phyloP scores from a whole-genome alignment of 1,140 invertebrate genomes.

The Pinna nobilis region DNA sequence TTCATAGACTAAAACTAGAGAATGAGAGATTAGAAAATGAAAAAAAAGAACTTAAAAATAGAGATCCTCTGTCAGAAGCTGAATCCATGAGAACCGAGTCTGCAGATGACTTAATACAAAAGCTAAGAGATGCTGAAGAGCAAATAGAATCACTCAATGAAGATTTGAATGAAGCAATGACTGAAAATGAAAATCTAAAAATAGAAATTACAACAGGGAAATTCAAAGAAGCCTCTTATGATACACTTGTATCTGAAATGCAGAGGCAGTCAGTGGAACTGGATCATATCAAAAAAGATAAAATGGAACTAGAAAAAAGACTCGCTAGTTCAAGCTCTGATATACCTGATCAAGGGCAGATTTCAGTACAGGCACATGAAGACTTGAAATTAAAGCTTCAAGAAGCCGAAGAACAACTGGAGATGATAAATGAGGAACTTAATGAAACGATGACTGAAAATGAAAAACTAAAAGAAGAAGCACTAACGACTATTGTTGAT shows the following conservation, averaged over 20 bases:
- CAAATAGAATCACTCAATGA: constrained; percentile 1
- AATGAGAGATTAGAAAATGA: not conserved
- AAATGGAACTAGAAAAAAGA: too few species aligned
- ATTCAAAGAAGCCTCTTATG: too few species aligned
- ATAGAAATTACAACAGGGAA: not conserved
- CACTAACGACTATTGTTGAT: not conserved
- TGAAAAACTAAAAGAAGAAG: constrained; percentile 12
- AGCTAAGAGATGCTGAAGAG: not conserved
- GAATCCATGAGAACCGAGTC: too few species aligned
- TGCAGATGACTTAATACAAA: not conserved
- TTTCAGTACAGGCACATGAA: too few species aligned
- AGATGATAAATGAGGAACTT: constrained; percentile 4
- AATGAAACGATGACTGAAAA: constrained; percentile 8
- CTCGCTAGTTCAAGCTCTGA: too few species aligned
- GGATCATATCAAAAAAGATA: too few species aligned
- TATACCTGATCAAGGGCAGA: too few species aligned
- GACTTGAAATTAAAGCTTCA: too few species aligned
- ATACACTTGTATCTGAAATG: too few species aligned
- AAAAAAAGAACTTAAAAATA: too few species aligned
- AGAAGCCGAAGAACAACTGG: not conserved
- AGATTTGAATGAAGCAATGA: constrained; percentile 13
- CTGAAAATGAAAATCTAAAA: constrained; percentile 28
- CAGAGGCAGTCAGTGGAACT: too few species aligned
- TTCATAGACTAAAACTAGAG: constrained; percentile 49
- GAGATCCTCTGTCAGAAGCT: too few species aligned